Conservation (phyloP, 2,888 invertebrate species). For the Leucoptera coffeella region DNA sequence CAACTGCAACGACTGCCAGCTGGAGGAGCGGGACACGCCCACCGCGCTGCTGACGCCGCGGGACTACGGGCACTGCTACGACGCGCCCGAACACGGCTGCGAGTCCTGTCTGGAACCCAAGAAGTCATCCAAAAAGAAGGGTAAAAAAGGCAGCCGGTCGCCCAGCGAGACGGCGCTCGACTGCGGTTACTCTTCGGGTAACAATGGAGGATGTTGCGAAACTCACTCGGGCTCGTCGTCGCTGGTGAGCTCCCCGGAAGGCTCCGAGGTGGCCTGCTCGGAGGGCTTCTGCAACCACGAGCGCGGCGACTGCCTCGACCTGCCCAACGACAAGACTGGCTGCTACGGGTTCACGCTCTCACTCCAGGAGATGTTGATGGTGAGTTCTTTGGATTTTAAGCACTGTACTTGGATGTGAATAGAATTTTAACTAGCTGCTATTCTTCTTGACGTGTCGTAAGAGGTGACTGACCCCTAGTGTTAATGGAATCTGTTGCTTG, state of each 20-base stretch:
- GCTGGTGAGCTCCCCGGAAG: slow-evolving; percentile 79
- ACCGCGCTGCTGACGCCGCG: slow-evolving; percentile 30
- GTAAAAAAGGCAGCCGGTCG: slow-evolving; percentile 52
- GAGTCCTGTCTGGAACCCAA: slow-evolving; percentile 32
- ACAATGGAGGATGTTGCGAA: slow-evolving; percentile 65
- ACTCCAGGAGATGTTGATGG: slow-evolving; percentile 75
- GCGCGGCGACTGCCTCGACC: slow-evolving; percentile 38
- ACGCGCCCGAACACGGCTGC: slow-evolving; percentile 24
- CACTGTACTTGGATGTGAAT: no score
- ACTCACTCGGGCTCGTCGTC: slow-evolving; percentile 68
- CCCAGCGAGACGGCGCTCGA: slow-evolving; percentile 71
- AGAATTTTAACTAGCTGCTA: no score
- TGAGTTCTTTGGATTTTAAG: no score
- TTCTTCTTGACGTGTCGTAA: no score
- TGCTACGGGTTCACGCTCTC: slow-evolving; percentile 55
- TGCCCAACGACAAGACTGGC: slow-evolving; percentile 24
- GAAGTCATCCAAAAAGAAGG: slow-evolving; percentile 23
- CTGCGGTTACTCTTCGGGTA: slow-evolving; percentile 77
- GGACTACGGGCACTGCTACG: slow-evolving; percentile 30
- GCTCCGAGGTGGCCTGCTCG: slow-evolving; percentile 84
- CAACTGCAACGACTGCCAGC: slow-evolving; percentile 38
- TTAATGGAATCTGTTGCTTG: no score
- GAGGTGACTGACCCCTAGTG: no score
- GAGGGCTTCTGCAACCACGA: slow-evolving; percentile 84
- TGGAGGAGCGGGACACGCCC: slow-evolving; percentile 36